These are phyloP conservation scores for Trematomus bernacchii DNA, from an alignment of 2,797 vertebrate genomes.

Conservation along the genomic window DNA sequence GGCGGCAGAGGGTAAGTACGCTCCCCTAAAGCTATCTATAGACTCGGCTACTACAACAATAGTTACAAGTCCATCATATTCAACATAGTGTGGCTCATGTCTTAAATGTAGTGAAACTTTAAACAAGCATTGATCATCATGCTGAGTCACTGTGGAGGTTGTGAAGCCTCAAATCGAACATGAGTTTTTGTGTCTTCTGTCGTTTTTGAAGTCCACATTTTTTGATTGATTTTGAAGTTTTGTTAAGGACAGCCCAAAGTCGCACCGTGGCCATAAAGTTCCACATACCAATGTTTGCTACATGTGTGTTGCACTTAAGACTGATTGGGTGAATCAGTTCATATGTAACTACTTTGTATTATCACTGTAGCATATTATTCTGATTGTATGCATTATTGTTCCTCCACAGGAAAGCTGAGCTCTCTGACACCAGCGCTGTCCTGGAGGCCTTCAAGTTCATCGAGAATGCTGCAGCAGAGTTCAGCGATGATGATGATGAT, in stretches of 20 bases:
- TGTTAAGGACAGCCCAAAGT: neutral
- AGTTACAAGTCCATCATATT: neutral
- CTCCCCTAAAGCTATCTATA: neutral
- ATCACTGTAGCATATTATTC: neutral
- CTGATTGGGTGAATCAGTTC: neutral
- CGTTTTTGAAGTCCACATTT: neutral
- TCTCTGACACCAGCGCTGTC: slow-evolving; percentile 92
- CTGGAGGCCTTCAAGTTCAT: slow-evolving; percentile 99
- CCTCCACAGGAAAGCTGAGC: slow-evolving; percentile 90
- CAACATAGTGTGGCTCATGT: neutral
- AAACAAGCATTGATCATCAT: too few relatives aligned
- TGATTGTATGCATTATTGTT: neutral
- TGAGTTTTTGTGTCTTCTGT: neutral
- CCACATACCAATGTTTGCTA: neutral
- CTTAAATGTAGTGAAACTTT: too few relatives aligned
- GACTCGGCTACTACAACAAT: neutral
- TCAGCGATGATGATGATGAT: slow-evolving; percentile 97
- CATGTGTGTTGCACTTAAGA: neutral
- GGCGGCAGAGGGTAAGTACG: slow-evolving; percentile 89
- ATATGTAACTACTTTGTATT: neutral
- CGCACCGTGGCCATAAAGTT: neutral
- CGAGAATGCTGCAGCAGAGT: slow-evolving; percentile 94
- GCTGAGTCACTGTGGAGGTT: too few relatives aligned
- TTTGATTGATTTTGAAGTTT: neutral
- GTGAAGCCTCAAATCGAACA: neutral